These are phyloP conservation scores for Hesperophylax magnus DNA, from an alignment of 1,140 invertebrate species.

Conservation along the genomic window DNA sequence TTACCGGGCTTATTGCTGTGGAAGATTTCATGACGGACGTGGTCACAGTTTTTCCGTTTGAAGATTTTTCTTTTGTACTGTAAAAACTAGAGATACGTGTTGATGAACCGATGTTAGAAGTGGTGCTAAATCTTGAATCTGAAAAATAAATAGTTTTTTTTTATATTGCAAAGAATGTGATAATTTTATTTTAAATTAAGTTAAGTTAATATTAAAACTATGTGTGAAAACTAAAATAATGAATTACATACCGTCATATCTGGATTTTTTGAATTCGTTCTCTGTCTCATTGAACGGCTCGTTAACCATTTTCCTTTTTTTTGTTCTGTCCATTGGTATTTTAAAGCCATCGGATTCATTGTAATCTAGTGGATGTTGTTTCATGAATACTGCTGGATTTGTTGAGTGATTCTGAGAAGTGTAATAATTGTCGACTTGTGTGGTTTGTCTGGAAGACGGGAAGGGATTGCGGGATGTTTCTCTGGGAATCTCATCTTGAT, in stretches of 20 bases:
- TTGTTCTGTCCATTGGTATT: conserved; percentile 3
- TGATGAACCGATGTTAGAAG: neutral
- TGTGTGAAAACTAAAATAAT: neutral
- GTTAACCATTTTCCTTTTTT: conserved; percentile 4
- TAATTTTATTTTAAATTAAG: neutral
- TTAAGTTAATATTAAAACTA: neutral
- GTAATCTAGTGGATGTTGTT: neutral
- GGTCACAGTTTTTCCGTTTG: neutral
- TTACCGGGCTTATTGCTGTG: neutral
- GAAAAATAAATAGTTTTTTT: neutral
- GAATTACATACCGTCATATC: conserved; percentile 7
- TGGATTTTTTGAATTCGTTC: conserved; percentile 2
- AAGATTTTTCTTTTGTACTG: neutral
- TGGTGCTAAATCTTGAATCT: conserved; percentile 16
- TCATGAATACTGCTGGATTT: neutral
- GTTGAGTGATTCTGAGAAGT: neutral
- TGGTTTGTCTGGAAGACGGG: neutral
- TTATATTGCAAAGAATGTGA: neutral
- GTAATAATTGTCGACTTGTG: neutral
- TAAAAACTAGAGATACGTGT: neutral
- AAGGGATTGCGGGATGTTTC: neutral
- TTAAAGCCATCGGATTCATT: neutral
- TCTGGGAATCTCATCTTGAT: neutral
- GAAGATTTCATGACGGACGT: neutral
- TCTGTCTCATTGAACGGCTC: neutral